Conservation (phyloP, 92 coral and sea anemone species). For the Porites rus region DNA sequence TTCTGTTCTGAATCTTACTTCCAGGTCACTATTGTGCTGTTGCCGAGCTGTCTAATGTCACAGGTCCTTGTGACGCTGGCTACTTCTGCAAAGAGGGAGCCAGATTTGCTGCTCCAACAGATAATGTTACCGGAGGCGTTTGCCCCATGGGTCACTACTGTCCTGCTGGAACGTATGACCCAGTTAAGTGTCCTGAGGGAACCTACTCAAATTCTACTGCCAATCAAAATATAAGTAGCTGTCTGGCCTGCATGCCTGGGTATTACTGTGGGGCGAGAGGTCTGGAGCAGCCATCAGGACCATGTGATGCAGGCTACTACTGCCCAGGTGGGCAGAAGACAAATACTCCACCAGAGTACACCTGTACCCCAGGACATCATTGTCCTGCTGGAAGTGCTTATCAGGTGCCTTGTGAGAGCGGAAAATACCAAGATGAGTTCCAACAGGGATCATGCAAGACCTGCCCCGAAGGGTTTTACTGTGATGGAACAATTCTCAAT, state of each 20-base stretch:
- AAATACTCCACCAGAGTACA: conserved; percentile 75
- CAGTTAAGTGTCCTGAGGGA: conserved; percentile 90
- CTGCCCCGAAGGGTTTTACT: conserved; percentile 94
- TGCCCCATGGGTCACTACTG: conserved; percentile 93
- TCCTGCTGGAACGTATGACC: conserved; percentile 86
- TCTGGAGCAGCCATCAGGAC: conserved; percentile 79
- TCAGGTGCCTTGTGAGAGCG: conserved; percentile 81
- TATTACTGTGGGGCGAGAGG: conserved; percentile 89
- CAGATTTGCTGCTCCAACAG: conserved; percentile 81
- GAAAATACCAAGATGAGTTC: conserved; percentile 91
- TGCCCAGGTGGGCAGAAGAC: conserved; percentile 93
- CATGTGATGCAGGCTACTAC: conserved; percentile 89
- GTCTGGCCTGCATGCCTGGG: conserved; percentile 88
- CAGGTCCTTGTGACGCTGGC: conserved; percentile 94
- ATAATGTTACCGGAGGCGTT: conserved; percentile 87
- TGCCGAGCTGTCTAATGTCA: conserved; percentile 75
- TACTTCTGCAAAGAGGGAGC: conserved; percentile 91
- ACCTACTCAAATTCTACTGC: conserved; percentile 84
- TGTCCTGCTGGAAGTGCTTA: conserved; percentile 88
- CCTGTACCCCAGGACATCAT: conserved; percentile 94
- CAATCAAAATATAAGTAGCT: conserved; percentile 78
- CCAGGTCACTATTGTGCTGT: conserved; percentile 88
- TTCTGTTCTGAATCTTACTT: not conserved
- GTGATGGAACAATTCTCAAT: conserved; percentile 93
- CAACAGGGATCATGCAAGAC: conserved; percentile 80